Evolutionary conservation across 2,888 invertebrate species (phyloP).

Genomic region (Chalcosyrphus nemorum): DNA sequence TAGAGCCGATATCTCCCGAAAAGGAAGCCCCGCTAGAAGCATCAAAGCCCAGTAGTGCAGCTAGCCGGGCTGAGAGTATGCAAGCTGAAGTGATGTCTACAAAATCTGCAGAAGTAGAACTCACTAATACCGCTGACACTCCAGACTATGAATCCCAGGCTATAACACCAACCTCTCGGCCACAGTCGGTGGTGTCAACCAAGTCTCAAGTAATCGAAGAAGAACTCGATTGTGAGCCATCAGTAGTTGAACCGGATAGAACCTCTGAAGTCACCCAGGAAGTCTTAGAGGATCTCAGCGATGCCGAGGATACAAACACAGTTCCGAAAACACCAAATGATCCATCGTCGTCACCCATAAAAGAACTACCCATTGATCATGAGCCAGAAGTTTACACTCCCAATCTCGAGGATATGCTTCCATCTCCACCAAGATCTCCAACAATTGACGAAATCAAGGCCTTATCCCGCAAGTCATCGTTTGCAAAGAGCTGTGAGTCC

Average conservation of each 20-base stretch:
- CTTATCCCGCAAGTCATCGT: constrained; percentile 75
- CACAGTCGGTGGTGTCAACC: constrained; percentile 78
- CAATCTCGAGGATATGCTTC: neutral
- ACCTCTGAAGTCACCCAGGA: constrained; percentile 50
- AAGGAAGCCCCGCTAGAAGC: constrained; percentile 56
- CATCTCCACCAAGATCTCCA: constrained; percentile 70
- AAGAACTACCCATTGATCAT: constrained; percentile 4
- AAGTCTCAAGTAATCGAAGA: constrained; percentile 83
- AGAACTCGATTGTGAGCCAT: constrained; percentile 77
- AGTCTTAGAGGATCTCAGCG: constrained; percentile 46
- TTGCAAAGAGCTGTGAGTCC: constrained; percentile 78
- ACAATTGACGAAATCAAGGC: constrained; percentile 75
- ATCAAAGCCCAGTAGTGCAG: constrained; percentile 76
- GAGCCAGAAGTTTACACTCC: neutral
- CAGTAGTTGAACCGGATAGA: constrained; percentile 60
- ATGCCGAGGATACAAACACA: constrained; percentile 23
- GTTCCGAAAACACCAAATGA: constrained; percentile 50
- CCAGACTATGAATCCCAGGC: constrained; percentile 65
- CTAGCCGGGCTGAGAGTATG: constrained; percentile 78
- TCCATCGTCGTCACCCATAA: constrained; percentile 15
- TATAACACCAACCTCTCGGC: constrained; percentile 75
- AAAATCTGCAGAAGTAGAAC: constrained; percentile 76
- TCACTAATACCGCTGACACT: constrained; percentile 58
- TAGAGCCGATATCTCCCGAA: constrained; percentile 22
- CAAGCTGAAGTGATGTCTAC: constrained; percentile 67